These are phyloP conservation scores for Genyomyrus donnyi DNA, from an alignment of 2,113 vertebrate genomes.

Conservation along the genomic window DNA sequence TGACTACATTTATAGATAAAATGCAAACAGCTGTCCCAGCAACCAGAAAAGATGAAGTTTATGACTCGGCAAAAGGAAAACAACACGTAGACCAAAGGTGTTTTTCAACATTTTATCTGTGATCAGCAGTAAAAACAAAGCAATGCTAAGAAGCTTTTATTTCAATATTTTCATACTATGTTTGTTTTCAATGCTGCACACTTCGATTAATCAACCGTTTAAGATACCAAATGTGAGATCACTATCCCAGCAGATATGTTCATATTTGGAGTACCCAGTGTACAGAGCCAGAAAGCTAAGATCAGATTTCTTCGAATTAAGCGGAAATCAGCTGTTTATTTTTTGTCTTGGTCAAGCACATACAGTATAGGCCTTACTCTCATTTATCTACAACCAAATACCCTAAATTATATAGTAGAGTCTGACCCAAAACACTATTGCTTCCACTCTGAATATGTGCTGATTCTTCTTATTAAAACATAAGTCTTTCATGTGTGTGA, in stretches of 20 bases:
- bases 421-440: neutral
- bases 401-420: neutral
- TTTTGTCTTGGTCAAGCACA: neutral
- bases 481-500: neutral
- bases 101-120: neutral
- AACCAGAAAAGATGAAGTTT: neutral
- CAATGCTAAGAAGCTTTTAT: neutral
- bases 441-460: neutral
- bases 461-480: neutral
- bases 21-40: neutral
- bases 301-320: neutral
- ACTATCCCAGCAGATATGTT: neutral
- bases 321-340: neutral
- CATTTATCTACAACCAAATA: neutral
- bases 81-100: neutral
- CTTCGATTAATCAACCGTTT: neutral
- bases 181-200: neutral
- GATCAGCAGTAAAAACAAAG: neutral
- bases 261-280: neutral
- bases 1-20: neutral
- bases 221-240: neutral
- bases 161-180: neutral
- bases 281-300: neutral
- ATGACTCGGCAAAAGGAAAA: neutral
- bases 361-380: neutral